Conservation (phyloP, 2,888 invertebrate species). For the Quadroppia sp. region DNA sequence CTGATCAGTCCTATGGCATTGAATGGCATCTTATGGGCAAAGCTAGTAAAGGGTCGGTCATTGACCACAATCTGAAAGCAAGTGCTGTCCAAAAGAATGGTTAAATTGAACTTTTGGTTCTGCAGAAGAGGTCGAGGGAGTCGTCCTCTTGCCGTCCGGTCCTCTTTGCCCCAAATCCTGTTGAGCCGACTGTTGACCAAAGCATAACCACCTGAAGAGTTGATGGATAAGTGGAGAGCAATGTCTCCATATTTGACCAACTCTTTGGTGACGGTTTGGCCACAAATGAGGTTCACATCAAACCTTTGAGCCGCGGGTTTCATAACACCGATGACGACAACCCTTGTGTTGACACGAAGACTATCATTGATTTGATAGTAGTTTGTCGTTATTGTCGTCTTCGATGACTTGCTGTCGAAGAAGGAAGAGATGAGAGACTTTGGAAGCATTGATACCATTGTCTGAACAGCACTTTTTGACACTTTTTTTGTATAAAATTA, state of each 20-base stretch:
- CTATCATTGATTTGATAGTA: constrained; percentile 35
- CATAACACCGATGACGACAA: constrained; percentile 27
- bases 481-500: too few species aligned
- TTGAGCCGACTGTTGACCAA: constrained; percentile 33
- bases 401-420: not conserved
- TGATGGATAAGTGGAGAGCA: constrained; percentile 33
- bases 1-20: constrained; percentile 34
- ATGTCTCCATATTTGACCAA: constrained; percentile 38
- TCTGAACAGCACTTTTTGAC: not conserved
- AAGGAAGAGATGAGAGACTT: not conserved
- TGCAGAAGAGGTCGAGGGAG: constrained; percentile 38
- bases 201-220: constrained; percentile 34
- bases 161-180: constrained; percentile 34
- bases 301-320: constrained; percentile 37
- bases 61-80: constrained; percentile 35
- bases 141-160: constrained; percentile 36
- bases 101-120: constrained; percentile 28
- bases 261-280: constrained; percentile 31
- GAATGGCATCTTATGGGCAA: constrained; percentile 30
- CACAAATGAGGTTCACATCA: constrained; percentile 33
- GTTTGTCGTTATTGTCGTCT: not conserved
- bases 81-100: not conserved
- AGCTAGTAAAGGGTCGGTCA: constrained; percentile 12
- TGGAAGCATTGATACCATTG: not conserved
- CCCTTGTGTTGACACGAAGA: not conserved